Evolutionary conservation across 2,797 vertebrate genomes (phyloP).

Genomic region (Parambassis ranga): DNA sequence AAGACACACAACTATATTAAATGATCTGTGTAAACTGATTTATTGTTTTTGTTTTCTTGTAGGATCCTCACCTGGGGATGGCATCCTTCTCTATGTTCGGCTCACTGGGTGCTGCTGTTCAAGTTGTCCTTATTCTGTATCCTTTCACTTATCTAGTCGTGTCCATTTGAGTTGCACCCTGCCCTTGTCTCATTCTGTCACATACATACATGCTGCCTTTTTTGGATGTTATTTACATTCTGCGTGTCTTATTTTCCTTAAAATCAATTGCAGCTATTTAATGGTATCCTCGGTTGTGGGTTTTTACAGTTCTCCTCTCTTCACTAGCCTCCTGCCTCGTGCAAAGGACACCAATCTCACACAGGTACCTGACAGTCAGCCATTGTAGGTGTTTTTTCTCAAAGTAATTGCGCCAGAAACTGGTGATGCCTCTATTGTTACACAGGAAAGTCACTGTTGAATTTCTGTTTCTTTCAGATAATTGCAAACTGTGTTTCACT

Average conservation of each 20-base stretch:
- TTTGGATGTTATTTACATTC: neutral
- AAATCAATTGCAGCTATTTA: slow-evolving; percentile 82
- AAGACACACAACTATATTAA: too few relatives aligned
- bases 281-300: slow-evolving; percentile 96
- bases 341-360: slow-evolving; percentile 91
- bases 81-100: slow-evolving; percentile 96
- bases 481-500: slow-evolving; percentile 96
- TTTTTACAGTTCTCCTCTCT: slow-evolving; percentile 95
- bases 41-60: slow-evolving; percentile 7
- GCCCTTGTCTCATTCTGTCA: neutral
- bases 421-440: neutral
- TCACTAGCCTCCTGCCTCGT: slow-evolving; percentile 86
- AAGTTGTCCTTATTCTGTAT: slow-evolving; percentile 98
- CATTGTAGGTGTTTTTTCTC: neutral
- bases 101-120: slow-evolving; percentile 92
- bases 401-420: neutral
- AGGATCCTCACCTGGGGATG: slow-evolving; percentile 90
- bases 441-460: neutral
- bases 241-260: slow-evolving; percentile 46
- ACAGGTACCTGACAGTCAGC: slow-evolving; percentile 78
- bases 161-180: neutral
- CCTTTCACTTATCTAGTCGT: slow-evolving; percentile 73
- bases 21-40: neutral
- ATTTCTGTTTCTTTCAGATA: slow-evolving; percentile 79
- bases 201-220: neutral